A percentile compares a stretch with the other conserved stretches of the same genome.
These are phyloP conservation scores for pig (Sus scrofa) DNA, from an alignment of 2,113 vertebrate genomes.

Conservation along the genomic window DNA sequence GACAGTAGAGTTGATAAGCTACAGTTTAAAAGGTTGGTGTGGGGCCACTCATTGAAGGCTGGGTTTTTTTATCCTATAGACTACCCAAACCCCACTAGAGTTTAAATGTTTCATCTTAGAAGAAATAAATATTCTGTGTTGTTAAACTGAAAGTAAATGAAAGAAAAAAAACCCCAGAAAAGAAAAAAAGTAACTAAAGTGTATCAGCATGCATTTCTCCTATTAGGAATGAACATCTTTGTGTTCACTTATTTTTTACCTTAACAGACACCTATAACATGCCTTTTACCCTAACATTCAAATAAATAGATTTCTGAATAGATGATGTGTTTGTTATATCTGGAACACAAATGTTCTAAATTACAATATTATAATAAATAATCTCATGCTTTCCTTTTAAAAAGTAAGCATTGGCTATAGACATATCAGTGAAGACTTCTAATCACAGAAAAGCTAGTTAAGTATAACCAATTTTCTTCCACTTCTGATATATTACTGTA, in stretches of 20 bases:
- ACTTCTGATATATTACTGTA: background rate
- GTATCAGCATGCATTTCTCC: background rate
- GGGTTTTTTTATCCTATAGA: background rate
- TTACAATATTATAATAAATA: background rate
- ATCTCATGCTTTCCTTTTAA: background rate
- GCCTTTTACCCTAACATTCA: background rate
- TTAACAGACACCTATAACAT: background rate
- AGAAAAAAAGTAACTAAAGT: background rate
- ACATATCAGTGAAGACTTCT: background rate
- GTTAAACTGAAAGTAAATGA: conserved; percentile 42
- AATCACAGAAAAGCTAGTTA: background rate
- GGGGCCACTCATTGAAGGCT: background rate
- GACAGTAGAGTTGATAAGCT: background rate
- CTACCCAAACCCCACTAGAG: background rate
- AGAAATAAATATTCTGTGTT: background rate
- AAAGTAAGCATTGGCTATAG: background rate
- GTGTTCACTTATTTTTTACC: background rate
- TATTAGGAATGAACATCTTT: background rate
- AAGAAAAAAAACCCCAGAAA: background rate
- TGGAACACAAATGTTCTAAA: background rate
- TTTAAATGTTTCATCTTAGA: conserved; percentile 60
- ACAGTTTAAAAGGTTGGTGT: conserved; percentile 21
- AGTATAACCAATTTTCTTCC: background rate
- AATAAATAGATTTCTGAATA: conserved; percentile 18
- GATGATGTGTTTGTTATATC: background rate